Evolutionary conservation across 2,888 invertebrate species (phyloP).

Genomic region (Drosophila histrio): DNA sequence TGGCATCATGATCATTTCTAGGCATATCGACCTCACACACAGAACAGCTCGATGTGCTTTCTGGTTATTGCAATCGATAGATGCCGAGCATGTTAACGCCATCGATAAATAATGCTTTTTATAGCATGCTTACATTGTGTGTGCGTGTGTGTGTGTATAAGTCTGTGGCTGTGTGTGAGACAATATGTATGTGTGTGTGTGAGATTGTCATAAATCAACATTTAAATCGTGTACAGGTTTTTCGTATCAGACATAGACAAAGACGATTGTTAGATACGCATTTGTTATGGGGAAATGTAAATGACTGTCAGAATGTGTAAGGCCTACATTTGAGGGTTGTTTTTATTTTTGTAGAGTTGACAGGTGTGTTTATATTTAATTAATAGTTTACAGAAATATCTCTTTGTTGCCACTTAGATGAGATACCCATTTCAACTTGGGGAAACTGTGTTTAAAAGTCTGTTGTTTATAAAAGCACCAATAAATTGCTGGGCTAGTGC

Average conservation of each 20-base stretch:
- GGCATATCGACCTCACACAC: too few species aligned
- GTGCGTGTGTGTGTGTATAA: slow-evolving; percentile 25
- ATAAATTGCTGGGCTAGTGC: too few species aligned
- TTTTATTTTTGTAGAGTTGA: not conserved
- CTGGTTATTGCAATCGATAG: slow-evolving; percentile 22
- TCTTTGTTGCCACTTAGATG: not conserved
- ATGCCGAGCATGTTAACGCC: slow-evolving; percentile 38
- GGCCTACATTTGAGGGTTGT: not conserved
- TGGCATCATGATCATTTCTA: too few species aligned
- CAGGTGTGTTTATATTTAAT: slow-evolving; percentile 20
- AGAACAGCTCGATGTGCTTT: slow-evolving; percentile 1
- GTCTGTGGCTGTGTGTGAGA: slow-evolving; percentile 29
- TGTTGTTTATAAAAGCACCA: too few species aligned
- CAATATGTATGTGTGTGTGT: slow-evolving; percentile 23
- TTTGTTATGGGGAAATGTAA: slow-evolving; percentile 8
- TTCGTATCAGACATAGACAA: slow-evolving; percentile 38
- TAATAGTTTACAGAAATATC: slow-evolving; percentile 15
- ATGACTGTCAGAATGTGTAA: not conserved
- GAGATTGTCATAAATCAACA: slow-evolving; percentile 68
- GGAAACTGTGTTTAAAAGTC: not conserved
- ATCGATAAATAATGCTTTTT: slow-evolving; percentile 70
- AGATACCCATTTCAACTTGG: not conserved
- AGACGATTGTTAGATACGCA: slow-evolving; percentile 26
- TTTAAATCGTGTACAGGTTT: slow-evolving; percentile 62
- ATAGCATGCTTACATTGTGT: slow-evolving; percentile 31